phyloP scores from a whole-genome alignment of 2,888 invertebrate species.

The Drosophila subquinaria region DNA sequence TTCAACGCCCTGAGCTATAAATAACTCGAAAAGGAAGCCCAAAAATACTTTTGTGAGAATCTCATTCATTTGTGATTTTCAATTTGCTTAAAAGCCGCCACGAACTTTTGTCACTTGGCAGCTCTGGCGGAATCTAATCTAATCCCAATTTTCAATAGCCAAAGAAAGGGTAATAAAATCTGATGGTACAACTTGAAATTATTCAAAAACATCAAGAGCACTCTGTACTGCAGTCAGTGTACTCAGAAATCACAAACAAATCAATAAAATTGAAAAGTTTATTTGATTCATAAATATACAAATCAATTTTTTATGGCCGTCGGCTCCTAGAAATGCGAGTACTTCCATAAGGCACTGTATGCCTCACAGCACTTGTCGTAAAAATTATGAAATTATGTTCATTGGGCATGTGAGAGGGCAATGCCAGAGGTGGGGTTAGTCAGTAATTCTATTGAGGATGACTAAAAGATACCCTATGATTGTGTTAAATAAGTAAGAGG shows the following conservation, averaged over 20 bases:
- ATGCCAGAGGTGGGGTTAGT: not conserved
- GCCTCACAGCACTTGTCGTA: slow-evolving; percentile 60
- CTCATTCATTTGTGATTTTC: slow-evolving; percentile 41
- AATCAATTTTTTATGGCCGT: slow-evolving; percentile 66
- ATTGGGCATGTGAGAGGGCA: slow-evolving; percentile 20
- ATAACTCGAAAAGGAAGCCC: slow-evolving; percentile 30
- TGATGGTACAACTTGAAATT: slow-evolving; percentile 15
- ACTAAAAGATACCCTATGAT: slow-evolving; percentile 26
- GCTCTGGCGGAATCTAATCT: slow-evolving; percentile 34
- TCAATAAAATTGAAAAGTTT: slow-evolving; percentile 74
- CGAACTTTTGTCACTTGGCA: slow-evolving; percentile 38
- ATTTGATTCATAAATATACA: slow-evolving; percentile 74
- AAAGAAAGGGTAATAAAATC: slow-evolving; percentile 34
- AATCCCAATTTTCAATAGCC: slow-evolving; percentile 22
- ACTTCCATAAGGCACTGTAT: slow-evolving; percentile 40
- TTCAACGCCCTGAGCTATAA: slow-evolving; percentile 43
- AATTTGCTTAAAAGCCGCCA: slow-evolving; percentile 55
- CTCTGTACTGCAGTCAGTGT: slow-evolving; percentile 4
- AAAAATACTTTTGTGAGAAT: slow-evolving; percentile 25
- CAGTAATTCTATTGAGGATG: not conserved
- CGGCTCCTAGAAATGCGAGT: slow-evolving; percentile 35
- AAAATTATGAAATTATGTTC: slow-evolving; percentile 72
- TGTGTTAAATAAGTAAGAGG: not conserved
- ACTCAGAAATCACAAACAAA: slow-evolving; percentile 61
- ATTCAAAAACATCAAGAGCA: slow-evolving; percentile 22